These are phyloP conservation scores for Hemichromis elongatus DNA, from an alignment of 2,113 vertebrate genomes.

Conservation along the genomic window DNA sequence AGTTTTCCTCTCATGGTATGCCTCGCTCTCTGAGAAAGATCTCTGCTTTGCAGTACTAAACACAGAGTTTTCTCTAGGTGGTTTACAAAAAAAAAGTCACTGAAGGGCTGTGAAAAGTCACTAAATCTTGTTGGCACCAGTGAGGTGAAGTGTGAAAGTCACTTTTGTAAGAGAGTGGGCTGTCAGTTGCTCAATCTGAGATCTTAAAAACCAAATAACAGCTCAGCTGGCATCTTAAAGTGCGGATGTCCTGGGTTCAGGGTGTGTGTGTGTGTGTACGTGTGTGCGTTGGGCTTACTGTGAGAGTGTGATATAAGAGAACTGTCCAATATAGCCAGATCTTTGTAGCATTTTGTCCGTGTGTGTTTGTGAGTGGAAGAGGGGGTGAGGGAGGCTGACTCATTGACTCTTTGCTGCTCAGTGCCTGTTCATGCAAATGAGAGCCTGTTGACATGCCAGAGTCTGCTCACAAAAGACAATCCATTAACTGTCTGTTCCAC, in stretches of 20 bases:
- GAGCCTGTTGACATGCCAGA: conserved; percentile 52
- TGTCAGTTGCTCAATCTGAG: neutral
- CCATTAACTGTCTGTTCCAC: conserved; percentile 32
- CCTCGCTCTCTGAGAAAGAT: neutral
- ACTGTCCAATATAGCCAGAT: neutral
- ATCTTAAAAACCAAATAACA: neutral
- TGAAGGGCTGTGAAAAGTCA: neutral
- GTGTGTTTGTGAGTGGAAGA: neutral
- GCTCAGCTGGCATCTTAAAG: neutral
- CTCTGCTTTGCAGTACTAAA: neutral
- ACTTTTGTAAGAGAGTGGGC: neutral
- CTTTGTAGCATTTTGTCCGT: neutral
- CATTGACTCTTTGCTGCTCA: conserved; percentile 51
- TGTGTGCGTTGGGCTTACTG: neutral
- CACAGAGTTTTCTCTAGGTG: neutral
- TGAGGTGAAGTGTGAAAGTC: neutral
- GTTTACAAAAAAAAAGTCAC: neutral
- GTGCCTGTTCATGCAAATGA: conserved; percentile 60
- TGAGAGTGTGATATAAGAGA: neutral
- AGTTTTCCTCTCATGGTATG: neutral
- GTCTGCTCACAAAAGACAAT: conserved; percentile 40
- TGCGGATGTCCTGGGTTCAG: neutral
- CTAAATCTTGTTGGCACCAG: neutral
- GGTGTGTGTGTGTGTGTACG: neutral
- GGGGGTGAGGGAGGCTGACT: conserved; percentile 29